A percentile compares a stretch with the other conserved stretches of the same genome.
These are phyloP conservation scores for Tetanocera ferruginea DNA, from an alignment of 2,888 invertebrate species.

Conservation along the genomic window DNA sequence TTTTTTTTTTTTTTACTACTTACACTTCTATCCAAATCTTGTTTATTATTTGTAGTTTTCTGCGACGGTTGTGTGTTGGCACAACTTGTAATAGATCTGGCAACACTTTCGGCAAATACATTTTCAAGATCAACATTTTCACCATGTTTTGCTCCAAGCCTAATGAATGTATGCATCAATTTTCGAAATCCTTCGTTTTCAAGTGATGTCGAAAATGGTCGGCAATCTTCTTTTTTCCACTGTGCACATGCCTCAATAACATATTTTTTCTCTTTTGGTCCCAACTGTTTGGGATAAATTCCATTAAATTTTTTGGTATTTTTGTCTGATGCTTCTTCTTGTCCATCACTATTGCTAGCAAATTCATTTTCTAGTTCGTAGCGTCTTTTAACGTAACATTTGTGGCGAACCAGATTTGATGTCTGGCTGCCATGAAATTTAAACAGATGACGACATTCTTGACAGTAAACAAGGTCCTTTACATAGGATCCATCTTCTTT, in stretches of 20 bases:
- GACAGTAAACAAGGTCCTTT: conserved; percentile 15
- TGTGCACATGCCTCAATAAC: neutral
- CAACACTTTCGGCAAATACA: neutral
- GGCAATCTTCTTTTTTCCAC: neutral
- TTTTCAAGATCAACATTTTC: neutral
- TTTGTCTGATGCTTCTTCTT: too few species aligned
- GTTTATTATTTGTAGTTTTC: neutral
- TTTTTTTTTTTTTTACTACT: too few species aligned
- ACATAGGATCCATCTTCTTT: conserved; percentile 11
- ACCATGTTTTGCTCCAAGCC: neutral
- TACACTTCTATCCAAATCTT: too few species aligned
- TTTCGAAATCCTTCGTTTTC: neutral
- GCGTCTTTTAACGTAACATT: conserved; percentile 12
- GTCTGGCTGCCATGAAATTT: conserved; percentile 21
- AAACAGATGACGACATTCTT: neutral
- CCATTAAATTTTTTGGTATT: too few species aligned
- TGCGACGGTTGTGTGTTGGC: neutral
- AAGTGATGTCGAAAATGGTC: neutral
- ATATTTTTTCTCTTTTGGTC: too few species aligned
- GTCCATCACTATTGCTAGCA: too few species aligned
- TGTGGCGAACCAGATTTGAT: conserved; percentile 29
- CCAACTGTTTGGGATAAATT: too few species aligned
- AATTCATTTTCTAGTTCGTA: too few species aligned
- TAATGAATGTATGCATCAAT: neutral
- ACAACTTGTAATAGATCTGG: neutral